Conservation (phyloP, 1,140 invertebrate genomes). For the Drosophila micromelanica region DNA sequence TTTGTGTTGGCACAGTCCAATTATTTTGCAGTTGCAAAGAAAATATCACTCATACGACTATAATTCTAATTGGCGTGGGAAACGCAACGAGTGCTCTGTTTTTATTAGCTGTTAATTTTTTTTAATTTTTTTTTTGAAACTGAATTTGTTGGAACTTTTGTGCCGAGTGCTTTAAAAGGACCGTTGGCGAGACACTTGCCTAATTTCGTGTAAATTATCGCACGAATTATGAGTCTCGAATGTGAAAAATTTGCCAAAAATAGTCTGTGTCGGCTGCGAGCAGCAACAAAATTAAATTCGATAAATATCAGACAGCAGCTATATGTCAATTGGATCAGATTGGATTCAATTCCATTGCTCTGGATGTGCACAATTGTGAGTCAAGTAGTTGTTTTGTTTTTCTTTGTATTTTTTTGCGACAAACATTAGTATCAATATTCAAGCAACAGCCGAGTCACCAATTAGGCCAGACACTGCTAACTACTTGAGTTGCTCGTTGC, state of each 20-base stretch:
- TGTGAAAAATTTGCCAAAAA: conserved; percentile 77
- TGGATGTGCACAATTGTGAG: conserved; percentile 14
- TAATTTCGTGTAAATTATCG: conserved; percentile 82
- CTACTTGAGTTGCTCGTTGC: conserved; percentile 27
- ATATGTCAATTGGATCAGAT: conserved; percentile 15
- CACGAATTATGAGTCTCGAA: conserved; percentile 81
- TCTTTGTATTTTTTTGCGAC: neutral
- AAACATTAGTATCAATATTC: conserved; percentile 67
- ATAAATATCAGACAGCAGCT: conserved; percentile 68
- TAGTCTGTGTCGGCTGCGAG: conserved; percentile 51
- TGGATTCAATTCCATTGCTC: conserved; percentile 1
- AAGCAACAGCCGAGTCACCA: conserved; percentile 53
- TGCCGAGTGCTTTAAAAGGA: conserved; percentile 64
- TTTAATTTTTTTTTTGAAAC: conserved; percentile 10
- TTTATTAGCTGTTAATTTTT: conserved; percentile 7
- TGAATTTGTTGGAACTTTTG: conserved; percentile 21
- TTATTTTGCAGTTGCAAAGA: conserved; percentile 45
- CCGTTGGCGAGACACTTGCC: conserved; percentile 76
- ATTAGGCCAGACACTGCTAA: conserved; percentile 67
- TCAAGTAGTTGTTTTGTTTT: neutral
- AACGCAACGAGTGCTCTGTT: conserved; percentile 52
- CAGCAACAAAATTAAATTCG: conserved; percentile 57
- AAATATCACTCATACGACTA: conserved; percentile 38
- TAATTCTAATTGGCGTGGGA: conserved; percentile 80
- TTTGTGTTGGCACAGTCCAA: conserved; percentile 37